Evolutionary conservation across 1,140 invertebrate species (phyloP).

Genomic region (Zaprionus vittiger): DNA sequence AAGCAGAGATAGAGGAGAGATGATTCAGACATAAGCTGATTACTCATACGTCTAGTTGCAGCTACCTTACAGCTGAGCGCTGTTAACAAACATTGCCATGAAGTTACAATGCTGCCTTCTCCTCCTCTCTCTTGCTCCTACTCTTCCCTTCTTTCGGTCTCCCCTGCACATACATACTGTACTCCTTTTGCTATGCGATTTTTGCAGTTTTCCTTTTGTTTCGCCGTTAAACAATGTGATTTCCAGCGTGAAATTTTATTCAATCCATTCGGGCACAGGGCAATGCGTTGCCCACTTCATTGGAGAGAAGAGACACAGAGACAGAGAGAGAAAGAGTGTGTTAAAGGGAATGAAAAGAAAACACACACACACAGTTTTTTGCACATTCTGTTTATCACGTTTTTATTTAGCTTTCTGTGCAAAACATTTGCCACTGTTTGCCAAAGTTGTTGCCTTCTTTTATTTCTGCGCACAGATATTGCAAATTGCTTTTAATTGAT

Average conservation of each 20-base stretch:
- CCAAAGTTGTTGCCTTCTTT: conserved; percentile 22
- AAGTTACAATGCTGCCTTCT: neutral
- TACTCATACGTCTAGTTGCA: neutral
- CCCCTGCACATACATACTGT: neutral
- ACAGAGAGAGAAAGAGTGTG: too few species aligned
- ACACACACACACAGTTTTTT: neutral
- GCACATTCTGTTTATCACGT: conserved; percentile 12
- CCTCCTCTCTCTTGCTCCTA: conserved; percentile 7
- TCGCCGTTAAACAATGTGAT: conserved; percentile 72
- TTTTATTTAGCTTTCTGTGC: conserved; percentile 23
- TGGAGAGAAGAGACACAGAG: neutral
- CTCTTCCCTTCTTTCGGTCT: neutral
- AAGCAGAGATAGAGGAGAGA: neutral
- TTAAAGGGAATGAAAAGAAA: conserved; percentile 2
- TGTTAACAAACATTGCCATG: neutral
- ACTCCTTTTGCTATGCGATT: conserved; percentile 20
- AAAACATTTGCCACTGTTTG: conserved; percentile 35
- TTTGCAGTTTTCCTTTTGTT: conserved; percentile 54
- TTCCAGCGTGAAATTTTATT: conserved; percentile 81
- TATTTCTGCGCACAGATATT: conserved; percentile 20
- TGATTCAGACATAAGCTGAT: too few species aligned
- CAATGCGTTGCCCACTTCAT: conserved; percentile 26
- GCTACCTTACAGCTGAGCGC: neutral
- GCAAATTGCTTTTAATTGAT: conserved; percentile 75
- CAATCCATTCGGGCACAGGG: conserved; percentile 55